Percentiles rank a stretch among this genome's conserved stretches.
These are phyloP conservation scores for Dromiciops gliroides DNA, from an alignment of 2,113 vertebrate species.

Conservation along the genomic window DNA sequence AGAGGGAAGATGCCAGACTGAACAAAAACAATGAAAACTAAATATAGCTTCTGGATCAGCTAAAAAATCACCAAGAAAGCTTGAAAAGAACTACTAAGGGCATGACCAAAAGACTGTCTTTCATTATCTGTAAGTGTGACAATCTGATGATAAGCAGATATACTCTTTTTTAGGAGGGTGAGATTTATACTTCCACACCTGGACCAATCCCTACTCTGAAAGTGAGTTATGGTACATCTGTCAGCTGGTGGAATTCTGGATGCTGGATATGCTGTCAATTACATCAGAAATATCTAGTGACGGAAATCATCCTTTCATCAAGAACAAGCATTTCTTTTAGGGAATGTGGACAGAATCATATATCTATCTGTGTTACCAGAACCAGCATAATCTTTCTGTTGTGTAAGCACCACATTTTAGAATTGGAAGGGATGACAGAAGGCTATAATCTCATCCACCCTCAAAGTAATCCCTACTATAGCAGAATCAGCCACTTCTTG, in stretches of 20 bases:
- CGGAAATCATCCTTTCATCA: not conserved
- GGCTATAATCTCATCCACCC: not conserved
- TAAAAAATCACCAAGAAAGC: not conserved
- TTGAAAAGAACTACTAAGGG: not conserved
- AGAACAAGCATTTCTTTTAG: slow-evolving; percentile 2
- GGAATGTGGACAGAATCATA: slow-evolving; percentile 5
- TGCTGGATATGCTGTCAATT: slow-evolving; percentile 35
- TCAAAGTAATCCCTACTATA: not conserved
- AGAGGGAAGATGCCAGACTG: not conserved
- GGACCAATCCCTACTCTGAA: not conserved
- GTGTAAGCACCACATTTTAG: not conserved
- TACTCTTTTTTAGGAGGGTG: not conserved
- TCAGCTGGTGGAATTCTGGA: slow-evolving; percentile 2
- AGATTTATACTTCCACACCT: not conserved
- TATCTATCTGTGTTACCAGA: slow-evolving; percentile 1
- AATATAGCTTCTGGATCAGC: not conserved
- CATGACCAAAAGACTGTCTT: not conserved
- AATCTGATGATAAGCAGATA: not conserved
- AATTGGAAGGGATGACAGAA: not conserved
- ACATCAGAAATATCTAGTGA: not conserved
- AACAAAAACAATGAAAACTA: not conserved
- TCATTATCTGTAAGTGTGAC: not conserved
- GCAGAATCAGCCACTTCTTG: not conserved
- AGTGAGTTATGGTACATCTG: not conserved
- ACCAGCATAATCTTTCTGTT: not conserved